Evolutionary conservation across 2,113 vertebrate genomes (phyloP), one percentile per base, ranked within the genome.

Genomic region (Oplegnathus fasciatus): DNA sequence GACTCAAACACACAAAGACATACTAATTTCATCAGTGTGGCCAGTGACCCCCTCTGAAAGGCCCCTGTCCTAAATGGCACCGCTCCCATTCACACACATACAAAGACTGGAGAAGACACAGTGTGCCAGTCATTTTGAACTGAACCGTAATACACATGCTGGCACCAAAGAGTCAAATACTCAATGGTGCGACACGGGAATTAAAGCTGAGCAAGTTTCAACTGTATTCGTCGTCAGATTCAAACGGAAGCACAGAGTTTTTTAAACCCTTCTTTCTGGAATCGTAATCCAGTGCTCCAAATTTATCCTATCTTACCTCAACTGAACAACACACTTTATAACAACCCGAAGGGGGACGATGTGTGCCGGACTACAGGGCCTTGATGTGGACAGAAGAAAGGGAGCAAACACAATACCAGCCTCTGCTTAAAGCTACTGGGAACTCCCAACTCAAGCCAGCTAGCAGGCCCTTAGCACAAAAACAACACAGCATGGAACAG

Each of bases 341-440:
- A 26, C 75, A 42, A 50, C 58, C 17, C 4, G 4, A 18, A 46
- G 37, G 11, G 50, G 37, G 42, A 40, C 1, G 30, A 9, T 6
- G 0, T 48, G 15, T 30, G 40, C 10, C 37, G 40, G n/a, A 26
- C 62, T 69, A 6, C 46, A 0, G 44, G 55, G 60, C 46, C 48
- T 26, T 37, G 13, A 67, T 52, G 14, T 40, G 57, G 52, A 60
- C 60, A 72, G 24, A 80, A 55, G 24, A 66, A 74, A 88, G 62
- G 74, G 44, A 60, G 57, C 50, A 82, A 75, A 83, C 65, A 32
- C 76, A 75, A n/a, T 24, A 30, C 6, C 44, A 65, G 22, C 54
- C 52, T 52, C 4, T 30, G 79, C 83, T 60, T 60, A 1, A 7
- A 85, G 82, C 46, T 44, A 0, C 57, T 15, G n/a, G 44, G 14